Evolutionary conservation across 2,888 invertebrate species (phyloP).

Genomic region (Lapara coniferarum): DNA sequence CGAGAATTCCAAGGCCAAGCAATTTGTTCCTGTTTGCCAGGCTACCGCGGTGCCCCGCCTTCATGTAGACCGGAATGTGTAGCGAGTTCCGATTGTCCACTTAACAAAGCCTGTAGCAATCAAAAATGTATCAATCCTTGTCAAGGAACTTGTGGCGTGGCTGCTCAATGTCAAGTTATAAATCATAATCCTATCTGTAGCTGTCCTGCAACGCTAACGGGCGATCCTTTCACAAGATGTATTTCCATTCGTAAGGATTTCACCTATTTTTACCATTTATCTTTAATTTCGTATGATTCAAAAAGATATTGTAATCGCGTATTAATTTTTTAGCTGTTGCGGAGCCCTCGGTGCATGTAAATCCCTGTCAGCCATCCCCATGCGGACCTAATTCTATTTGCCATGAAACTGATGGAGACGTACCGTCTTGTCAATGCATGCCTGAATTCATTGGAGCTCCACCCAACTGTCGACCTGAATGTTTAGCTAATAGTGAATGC

Average conservation of each 20-base stretch:
- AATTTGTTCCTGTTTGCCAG: conserved; percentile 86
- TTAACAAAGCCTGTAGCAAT: conserved; percentile 87
- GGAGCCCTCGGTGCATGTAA: conserved; percentile 56
- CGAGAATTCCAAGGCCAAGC: conserved; percentile 85
- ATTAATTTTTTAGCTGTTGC: conserved; percentile 55
- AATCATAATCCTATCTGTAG: conserved; percentile 90
- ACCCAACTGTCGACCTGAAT: conserved; percentile 89
- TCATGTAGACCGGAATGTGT: conserved; percentile 89
- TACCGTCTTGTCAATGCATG: conserved; percentile 88
- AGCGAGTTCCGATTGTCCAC: conserved; percentile 87
- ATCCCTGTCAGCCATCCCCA: conserved; percentile 89
- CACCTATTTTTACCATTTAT: background rate
- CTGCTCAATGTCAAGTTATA: conserved; percentile 89
- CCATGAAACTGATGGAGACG: conserved; percentile 77
- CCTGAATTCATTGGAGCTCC: conserved; percentile 87
- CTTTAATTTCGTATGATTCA: background rate
- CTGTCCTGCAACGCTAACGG: conserved; percentile 86
- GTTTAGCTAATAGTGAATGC: conserved; percentile 89
- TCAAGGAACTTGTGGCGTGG: conserved; percentile 90
- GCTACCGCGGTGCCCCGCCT: conserved; percentile 87
- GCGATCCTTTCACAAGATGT: conserved; percentile 87
- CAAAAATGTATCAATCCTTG: conserved; percentile 90
- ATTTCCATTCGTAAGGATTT: conserved; percentile 73
- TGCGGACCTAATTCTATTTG: conserved; percentile 90
- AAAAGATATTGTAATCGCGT: background rate